Percentiles rank a stretch among this genome's conserved stretches.
Evolutionary conservation across 2,797 vertebrate species (phyloP).

Genomic region (Okamejei kenojei): DNA sequence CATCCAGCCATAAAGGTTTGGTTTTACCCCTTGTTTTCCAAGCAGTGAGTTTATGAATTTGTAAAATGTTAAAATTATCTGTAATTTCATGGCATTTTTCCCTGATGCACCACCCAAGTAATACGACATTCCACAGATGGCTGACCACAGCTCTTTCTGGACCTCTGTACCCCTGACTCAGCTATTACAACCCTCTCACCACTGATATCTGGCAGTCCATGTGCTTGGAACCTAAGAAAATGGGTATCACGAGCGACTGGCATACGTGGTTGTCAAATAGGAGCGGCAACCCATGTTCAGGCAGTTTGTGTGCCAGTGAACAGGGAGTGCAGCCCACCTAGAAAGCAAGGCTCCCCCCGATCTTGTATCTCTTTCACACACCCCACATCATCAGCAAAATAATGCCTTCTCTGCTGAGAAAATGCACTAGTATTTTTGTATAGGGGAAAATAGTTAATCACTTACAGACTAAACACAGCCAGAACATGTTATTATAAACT

Average conservation of each 20-base stretch:
- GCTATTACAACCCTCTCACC: not conserved
- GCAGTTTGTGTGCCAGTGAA: not conserved
- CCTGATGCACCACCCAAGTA: not conserved
- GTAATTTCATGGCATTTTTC: not conserved
- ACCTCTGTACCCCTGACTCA: not conserved
- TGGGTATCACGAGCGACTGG: not conserved
- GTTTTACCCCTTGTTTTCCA: not conserved
- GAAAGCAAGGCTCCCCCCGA: not conserved
- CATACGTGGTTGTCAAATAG: no score
- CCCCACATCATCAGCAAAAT: not conserved
- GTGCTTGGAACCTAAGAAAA: not conserved
- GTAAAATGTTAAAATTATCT: not conserved
- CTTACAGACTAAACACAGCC: constrained; percentile 13
- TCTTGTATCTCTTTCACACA: no score
- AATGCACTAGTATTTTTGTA: not conserved
- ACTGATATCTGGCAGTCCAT: not conserved
- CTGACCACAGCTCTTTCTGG: not conserved
- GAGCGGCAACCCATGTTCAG: not conserved
- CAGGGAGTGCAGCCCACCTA: not conserved
- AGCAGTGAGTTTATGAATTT: not conserved
- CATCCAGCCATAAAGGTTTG: no score
- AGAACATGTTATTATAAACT: constrained; percentile 8
- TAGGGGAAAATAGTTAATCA: not conserved
- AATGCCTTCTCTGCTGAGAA: not conserved
- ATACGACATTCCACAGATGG: not conserved